These are phyloP conservation scores for Aethes cnicana DNA, from an alignment of 2,888 invertebrate species.

Conservation along the genomic window DNA sequence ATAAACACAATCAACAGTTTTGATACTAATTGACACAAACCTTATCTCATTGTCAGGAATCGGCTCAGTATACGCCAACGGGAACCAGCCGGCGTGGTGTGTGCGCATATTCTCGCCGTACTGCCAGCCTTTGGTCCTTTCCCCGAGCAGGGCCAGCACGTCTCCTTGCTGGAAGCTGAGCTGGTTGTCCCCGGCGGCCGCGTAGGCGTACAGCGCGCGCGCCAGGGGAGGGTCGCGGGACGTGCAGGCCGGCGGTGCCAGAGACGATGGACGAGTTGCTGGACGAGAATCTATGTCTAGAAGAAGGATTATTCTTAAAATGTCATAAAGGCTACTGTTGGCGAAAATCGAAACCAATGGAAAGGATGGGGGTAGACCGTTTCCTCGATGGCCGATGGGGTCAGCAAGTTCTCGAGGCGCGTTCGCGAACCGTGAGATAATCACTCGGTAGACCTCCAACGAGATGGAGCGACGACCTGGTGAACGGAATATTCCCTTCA, in stretches of 20 bases:
- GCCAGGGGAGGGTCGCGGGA: constrained; percentile 89
- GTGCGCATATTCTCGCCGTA: constrained; percentile 97
- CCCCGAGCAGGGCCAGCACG: constrained; percentile 92
- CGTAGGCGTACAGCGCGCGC: constrained; percentile 93
- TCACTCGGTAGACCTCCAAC: too few species aligned
- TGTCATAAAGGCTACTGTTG: too few species aligned
- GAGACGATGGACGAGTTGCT: constrained; percentile 84
- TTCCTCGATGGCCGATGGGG: too few species aligned
- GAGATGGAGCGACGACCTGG: too few species aligned
- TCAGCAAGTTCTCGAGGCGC: too few species aligned
- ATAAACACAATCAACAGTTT: not conserved
- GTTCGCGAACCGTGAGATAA: too few species aligned
- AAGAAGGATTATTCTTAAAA: constrained; percentile 6
- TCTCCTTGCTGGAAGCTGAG: constrained; percentile 96
- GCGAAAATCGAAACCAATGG: too few species aligned
- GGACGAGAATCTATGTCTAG: constrained; percentile 63
- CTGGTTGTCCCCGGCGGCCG: constrained; percentile 94
- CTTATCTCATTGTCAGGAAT: constrained; percentile 85
- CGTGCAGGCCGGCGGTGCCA: constrained; percentile 82
- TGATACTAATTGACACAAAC: constrained; percentile 54
- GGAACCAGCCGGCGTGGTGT: constrained; percentile 97
- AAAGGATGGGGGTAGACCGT: too few species aligned
- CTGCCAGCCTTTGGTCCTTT: constrained; percentile 97
- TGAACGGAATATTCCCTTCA: too few species aligned
- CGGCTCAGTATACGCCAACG: constrained; percentile 95